phyloP scores from a whole-genome alignment of 2,888 invertebrate species.

The Crepidodera aurea region DNA sequence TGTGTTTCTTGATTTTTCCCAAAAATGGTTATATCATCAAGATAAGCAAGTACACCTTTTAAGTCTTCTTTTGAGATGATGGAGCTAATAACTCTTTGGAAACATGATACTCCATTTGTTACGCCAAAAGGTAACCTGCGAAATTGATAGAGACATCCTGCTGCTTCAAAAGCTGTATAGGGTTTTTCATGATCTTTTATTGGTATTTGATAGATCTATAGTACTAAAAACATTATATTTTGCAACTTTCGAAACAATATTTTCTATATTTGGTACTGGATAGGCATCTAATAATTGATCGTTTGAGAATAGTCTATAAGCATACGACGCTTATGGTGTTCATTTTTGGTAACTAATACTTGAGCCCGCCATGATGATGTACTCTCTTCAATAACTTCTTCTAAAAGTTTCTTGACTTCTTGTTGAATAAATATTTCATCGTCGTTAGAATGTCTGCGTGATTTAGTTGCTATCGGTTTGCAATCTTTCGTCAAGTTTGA shows the following conservation, averaged over 20 bases:
- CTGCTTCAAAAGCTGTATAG: too few species aligned
- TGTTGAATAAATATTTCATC: slow-evolving; percentile 14
- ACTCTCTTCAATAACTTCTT: too few species aligned
- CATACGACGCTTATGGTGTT: slow-evolving; percentile 39
- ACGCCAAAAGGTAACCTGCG: too few species aligned
- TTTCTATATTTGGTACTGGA: slow-evolving; percentile 32
- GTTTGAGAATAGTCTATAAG: slow-evolving; percentile 46
- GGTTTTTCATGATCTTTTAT: slow-evolving; percentile 5
- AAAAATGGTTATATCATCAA: too few species aligned
- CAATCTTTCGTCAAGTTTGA: background rate
- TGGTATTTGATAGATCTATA: slow-evolving; percentile 24
- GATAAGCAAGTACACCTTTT: too few species aligned
- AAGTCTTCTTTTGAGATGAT: too few species aligned
- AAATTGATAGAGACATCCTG: too few species aligned
- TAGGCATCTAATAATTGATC: slow-evolving; percentile 44
- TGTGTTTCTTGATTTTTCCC: too few species aligned
- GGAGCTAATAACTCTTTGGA: too few species aligned
- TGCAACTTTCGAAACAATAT: slow-evolving; percentile 2
- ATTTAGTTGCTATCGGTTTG: slow-evolving; percentile 1
- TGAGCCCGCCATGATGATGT: slow-evolving; percentile 32
- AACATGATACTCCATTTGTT: too few species aligned
- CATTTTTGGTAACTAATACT: slow-evolving; percentile 37
- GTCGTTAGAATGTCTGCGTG: too few species aligned
- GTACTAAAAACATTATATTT: slow-evolving; percentile 17
- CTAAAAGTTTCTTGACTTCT: slow-evolving; percentile 13